Evolutionary conservation across 2,113 vertebrate species (phyloP), one percentile per base, ranked within the genome.

Genomic region (Petromus typicus): DNA sequence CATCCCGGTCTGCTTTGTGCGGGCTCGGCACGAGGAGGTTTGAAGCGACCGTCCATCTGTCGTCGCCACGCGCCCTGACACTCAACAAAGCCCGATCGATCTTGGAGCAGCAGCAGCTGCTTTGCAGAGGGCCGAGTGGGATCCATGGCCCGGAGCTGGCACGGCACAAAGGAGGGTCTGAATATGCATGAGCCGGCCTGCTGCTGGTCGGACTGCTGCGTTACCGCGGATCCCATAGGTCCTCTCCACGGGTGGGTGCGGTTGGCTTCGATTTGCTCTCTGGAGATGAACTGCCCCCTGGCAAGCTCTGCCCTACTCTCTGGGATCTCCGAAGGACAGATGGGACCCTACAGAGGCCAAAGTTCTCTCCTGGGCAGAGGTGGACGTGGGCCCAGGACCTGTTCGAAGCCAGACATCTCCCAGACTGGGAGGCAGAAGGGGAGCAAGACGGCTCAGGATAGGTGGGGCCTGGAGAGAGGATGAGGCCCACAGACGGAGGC

Each of bases 1-100:
- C 99, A 99, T 99, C 99, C 99, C 98, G 98, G 99, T 99, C 99
- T 99, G 99, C 99, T 99, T 99, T 99, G 99, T 99, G 99, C 98
- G 98, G 99, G 99, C 99, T 99, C 98, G 98, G 99, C 99, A 99
- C 98, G 98, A 97, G 93, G 98, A 98, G 99, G 99, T 98, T 99
- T 98, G 98, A 98, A 98, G 98, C 97, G 97, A 98, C 97, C 97
- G 98, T 99, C 99, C 99, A 99, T 99, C 99, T 99, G 99, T 99
- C 99, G 98, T 98, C 98, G 97, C 99, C 98, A 98, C 97, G 98
- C 98, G 98, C 98, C 99, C 99, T 96, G 98, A 98, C 98, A 94
- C 96, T 99, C 99, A 98, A 99, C 99, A 99, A 99, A 99, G 99
- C 99, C 97, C 30, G 98, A 98, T 99, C 98, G 99, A 99, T 99